Conservation (phyloP, 2,113 vertebrate species). For the Mobula birostris region DNA sequence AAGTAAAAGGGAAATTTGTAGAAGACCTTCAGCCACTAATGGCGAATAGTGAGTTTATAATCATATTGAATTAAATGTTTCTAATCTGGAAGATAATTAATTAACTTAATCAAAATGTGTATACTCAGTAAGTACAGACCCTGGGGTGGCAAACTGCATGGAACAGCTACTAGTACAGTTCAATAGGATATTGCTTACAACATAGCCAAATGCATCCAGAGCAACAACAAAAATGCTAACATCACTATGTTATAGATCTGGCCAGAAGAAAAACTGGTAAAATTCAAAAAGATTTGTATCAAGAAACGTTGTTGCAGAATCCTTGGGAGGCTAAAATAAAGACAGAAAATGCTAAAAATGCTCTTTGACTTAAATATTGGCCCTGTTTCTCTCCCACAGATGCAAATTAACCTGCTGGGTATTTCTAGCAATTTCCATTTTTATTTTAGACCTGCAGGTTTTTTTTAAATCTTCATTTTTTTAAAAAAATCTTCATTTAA, state of each 20-base stretch:
- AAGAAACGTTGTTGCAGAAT: not conserved
- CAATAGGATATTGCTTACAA: not conserved
- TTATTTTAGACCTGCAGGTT: too few species aligned
- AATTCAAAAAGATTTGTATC: not conserved
- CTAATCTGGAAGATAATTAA: not conserved
- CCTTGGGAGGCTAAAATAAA: not conserved
- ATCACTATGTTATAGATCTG: not conserved
- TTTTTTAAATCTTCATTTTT: too few species aligned
- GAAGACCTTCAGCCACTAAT: not conserved
- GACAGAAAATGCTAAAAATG: too few species aligned
- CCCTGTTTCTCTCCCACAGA: too few species aligned
- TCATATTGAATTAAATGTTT: not conserved
- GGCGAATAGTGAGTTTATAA: not conserved
- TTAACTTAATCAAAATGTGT: not conserved
- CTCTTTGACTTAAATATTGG: too few species aligned
- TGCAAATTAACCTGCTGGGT: too few species aligned
- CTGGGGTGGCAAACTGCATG: not conserved
- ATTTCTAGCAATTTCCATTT: too few species aligned
- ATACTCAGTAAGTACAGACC: not conserved
- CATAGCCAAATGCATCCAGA: not conserved
- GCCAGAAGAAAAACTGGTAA: not conserved
- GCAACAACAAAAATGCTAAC: not conserved
- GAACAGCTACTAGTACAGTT: not conserved
- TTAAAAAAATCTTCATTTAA: not conserved
- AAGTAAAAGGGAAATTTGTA: not conserved